These are phyloP conservation scores for Notodonta ziczac DNA, from an alignment of 2,888 invertebrate species.

Conservation along the genomic window DNA sequence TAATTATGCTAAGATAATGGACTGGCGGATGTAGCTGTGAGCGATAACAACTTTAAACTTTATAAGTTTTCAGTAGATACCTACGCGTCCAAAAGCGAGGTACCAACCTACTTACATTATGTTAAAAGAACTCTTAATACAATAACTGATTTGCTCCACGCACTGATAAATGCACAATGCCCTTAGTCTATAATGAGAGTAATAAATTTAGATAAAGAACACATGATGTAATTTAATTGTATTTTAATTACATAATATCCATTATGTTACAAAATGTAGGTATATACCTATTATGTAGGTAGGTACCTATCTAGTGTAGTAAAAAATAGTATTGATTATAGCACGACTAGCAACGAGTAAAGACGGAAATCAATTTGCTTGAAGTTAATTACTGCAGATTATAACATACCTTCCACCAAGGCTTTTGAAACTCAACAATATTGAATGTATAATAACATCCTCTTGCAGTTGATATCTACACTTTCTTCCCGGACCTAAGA, in stretches of 20 bases:
- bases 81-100: too few relatives aligned
- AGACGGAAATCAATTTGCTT: slow-evolving; percentile 18
- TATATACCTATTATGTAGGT: not conserved
- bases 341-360: slow-evolving; percentile 8
- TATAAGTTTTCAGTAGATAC: too few relatives aligned
- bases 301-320: not conserved
- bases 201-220: not conserved
- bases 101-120: too few relatives aligned
- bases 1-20: too few relatives aligned
- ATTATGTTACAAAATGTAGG: not conserved
- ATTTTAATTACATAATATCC: not conserved
- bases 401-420: slow-evolving; percentile 6
- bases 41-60: too few relatives aligned
- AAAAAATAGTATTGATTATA: not conserved
- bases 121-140: too few relatives aligned
- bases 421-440: not conserved
- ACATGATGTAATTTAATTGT: not conserved
- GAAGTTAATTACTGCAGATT: not conserved
- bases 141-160: too few relatives aligned
- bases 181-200: too few relatives aligned
- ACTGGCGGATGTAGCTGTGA: too few relatives aligned
- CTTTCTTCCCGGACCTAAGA: slow-evolving; percentile 65
- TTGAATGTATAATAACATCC: not conserved
- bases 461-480: slow-evolving; percentile 30
- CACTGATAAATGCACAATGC: too few relatives aligned